Percentiles rank a stretch among this genome's conserved stretches.
Evolutionary conservation across 1,140 invertebrate genomes (phyloP).

Genomic region (Drosophila tani): DNA sequence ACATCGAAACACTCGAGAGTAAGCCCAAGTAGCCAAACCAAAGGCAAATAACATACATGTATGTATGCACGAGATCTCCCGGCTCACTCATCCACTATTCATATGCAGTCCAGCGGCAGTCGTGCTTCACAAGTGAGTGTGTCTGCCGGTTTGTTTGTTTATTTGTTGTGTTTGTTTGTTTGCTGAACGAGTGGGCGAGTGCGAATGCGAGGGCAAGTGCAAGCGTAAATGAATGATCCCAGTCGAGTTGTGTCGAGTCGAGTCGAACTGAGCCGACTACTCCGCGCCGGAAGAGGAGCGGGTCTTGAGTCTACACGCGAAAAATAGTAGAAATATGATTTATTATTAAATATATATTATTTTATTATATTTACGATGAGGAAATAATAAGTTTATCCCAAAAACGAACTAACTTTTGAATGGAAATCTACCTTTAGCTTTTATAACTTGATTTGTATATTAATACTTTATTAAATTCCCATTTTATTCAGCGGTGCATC

Average conservation of each 20-base stretch:
- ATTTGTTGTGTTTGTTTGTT: constrained; percentile 41
- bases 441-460: too few species aligned
- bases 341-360: not conserved
- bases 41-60: constrained; percentile 10
- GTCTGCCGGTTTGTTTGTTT: constrained; percentile 37
- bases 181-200: constrained; percentile 65
- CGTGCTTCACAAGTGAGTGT: constrained; percentile 23
- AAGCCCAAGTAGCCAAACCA: constrained; percentile 49
- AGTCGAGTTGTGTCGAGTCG: constrained; percentile 47
- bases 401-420: not conserved
- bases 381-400: not conserved
- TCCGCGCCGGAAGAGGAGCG: constrained; percentile 5
- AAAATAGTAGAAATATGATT: not conserved
- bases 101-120: constrained; percentile 70
- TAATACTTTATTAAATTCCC: not conserved
- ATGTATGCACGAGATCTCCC: constrained; percentile 3
- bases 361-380: too few species aligned
- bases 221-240: constrained; percentile 75
- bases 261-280: constrained; percentile 27
- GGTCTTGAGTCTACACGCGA: constrained; percentile 18
- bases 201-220: constrained; percentile 44
- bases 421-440: too few species aligned
- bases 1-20: constrained; percentile 13
- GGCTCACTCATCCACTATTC: constrained; percentile 64
- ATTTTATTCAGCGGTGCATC: constrained; percentile 2